phyloP scores from a whole-genome alignment of 2,888 invertebrate genomes.

The Drosophila anceps region DNA sequence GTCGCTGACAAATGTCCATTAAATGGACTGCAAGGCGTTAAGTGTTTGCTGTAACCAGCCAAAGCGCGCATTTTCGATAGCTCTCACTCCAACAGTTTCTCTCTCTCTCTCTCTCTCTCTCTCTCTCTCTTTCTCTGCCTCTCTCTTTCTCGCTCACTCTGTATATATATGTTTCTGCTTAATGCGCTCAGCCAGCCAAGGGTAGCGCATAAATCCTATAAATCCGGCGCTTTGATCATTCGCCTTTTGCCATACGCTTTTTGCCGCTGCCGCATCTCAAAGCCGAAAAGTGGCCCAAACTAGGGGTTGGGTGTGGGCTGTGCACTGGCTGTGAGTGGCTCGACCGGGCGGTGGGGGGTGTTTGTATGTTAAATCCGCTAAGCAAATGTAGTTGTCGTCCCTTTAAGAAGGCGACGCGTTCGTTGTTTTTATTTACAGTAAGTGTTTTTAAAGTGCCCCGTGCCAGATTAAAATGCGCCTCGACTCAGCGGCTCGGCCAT shows the following conservation, averaged over 20 bases:
- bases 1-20: constrained; percentile 75
- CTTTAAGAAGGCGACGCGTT: constrained; percentile 59
- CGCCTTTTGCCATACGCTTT: constrained; percentile 59
- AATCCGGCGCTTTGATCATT: constrained; percentile 79
- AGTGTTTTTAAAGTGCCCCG: constrained; percentile 68
- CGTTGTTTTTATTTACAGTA: constrained; percentile 67
- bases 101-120: neutral
- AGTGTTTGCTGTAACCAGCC: constrained; percentile 77
- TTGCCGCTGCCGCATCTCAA: constrained; percentile 36
- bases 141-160: neutral
- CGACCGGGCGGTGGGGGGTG: neutral
- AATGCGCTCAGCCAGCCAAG: constrained; percentile 73
- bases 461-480: constrained; percentile 60
- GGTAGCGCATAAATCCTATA: constrained; percentile 79
- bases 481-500: constrained; percentile 1
- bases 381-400: constrained; percentile 76
- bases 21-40: constrained; percentile 81
- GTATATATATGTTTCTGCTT: constrained; percentile 16
- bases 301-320: neutral
- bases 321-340: neutral
- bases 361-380: constrained; percentile 69
- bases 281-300: constrained; percentile 73
- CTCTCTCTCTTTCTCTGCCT: neutral
- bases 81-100: neutral
- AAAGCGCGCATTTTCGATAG: constrained; percentile 30